These are phyloP conservation scores for Sylvilagus floridanus DNA, from an alignment of 2,797 vertebrate species.

Conservation along the genomic window DNA sequence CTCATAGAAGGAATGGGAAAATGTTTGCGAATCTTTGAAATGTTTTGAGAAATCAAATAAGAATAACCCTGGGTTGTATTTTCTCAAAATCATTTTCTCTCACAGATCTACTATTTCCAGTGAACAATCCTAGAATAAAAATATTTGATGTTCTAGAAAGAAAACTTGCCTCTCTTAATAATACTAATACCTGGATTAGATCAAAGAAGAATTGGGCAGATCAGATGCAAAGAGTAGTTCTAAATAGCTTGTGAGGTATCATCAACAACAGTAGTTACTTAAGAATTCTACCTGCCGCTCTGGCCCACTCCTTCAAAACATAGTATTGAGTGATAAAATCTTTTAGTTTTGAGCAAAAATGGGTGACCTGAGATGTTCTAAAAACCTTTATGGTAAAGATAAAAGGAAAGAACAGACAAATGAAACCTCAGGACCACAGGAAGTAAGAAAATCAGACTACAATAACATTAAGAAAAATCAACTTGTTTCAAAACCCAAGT, in stretches of 20 bases:
- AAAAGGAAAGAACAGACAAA: neutral
- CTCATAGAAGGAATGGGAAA: constrained; percentile 27
- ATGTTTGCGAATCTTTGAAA: neutral
- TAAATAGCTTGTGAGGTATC: neutral
- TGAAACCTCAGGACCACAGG: neutral
- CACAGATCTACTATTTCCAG: neutral
- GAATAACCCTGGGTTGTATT: neutral
- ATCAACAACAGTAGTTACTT: neutral
- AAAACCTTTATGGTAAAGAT: neutral
- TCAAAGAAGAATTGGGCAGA: neutral
- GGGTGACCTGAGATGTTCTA: neutral
- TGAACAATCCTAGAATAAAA: constrained; percentile 1
- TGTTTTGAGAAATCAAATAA: constrained; percentile 27
- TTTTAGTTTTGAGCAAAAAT: neutral
- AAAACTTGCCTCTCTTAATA: constrained; percentile 3
- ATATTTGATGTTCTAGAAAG: constrained; percentile 36
- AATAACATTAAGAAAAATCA: neutral
- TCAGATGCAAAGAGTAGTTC: neutral
- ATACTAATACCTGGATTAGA: neutral
- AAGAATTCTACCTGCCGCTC: neutral
- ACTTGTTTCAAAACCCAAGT: neutral
- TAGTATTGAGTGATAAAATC: neutral
- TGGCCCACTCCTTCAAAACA: neutral
- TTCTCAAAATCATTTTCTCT: neutral
- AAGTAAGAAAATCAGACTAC: neutral